Base-by-base conservation (phyloP, 1,140 invertebrate species). In the Melanaphis sacchari region DNA sequence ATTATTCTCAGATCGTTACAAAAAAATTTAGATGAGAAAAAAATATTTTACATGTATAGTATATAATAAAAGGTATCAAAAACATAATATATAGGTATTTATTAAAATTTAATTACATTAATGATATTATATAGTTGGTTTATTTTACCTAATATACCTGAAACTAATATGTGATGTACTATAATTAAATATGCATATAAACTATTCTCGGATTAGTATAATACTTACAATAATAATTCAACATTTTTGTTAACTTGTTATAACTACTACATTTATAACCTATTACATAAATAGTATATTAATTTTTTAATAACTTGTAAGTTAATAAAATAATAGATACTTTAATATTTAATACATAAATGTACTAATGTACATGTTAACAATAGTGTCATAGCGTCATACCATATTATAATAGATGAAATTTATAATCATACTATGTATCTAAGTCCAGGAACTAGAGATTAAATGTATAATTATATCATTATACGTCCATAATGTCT, bases 21-120 rank as follows among this genome's bases (percentile, higher is more conserved):
- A 52, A 24, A 52, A 52, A 52, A 52, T 0, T 52, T 52, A 24
- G 52, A 59, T 8, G 24, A 54, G 26, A 8, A 26, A 26, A 24
- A 59, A 8, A 54, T 26, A 7, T 24, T 26, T 18, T 49, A 46
- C 11, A 15, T 21, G 46, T 49, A 15, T 49, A 1, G 46, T 49
- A 49, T 49, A 15, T 21, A 9, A 2, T 43, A 9, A 43, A 43
- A 49, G 43, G 11, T 46, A 46, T 9, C 0, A 46, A 46, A 46
- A 46, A 46, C 15, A 49, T 49, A 49, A 49, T 21, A 49, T 21
- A 49, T 18, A 46, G 18, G 46, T 18, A 76, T 76, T 15, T 76
- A 76, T 76, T 76, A n/a, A 76, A 76, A 76, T 76, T n/a, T 76
- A 76, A 76, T 76, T 18, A 66, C 31, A 76, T 76, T 76, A n/a